These are phyloP conservation scores for Polyergus mexicanus DNA, from an alignment of 1,140 invertebrate species.

Conservation along the genomic window DNA sequence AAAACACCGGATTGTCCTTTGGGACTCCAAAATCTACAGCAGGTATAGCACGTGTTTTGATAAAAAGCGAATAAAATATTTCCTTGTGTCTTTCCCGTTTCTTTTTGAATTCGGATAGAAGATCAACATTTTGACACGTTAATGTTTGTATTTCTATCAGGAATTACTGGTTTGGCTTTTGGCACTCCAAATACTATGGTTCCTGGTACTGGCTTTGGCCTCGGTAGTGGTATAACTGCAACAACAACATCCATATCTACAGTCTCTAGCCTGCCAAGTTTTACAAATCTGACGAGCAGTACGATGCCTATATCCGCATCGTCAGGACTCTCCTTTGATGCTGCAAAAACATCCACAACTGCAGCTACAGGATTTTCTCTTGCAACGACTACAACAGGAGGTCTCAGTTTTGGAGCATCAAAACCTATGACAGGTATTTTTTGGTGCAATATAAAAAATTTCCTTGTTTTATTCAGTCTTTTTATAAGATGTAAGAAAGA, in stretches of 20 bases:
- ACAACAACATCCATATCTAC: conserved; percentile 52
- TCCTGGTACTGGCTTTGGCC: conserved; percentile 71
- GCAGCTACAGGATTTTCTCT: conserved; percentile 75
- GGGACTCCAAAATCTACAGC: conserved; percentile 48
- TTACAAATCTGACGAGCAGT: conserved; percentile 35
- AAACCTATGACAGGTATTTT: conserved; percentile 59
- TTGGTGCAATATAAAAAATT: neutral
- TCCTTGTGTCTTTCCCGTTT: neutral
- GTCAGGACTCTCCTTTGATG: conserved; percentile 1
- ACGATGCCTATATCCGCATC: neutral
- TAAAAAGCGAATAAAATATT: neutral
- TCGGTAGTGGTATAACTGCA: conserved; percentile 75
- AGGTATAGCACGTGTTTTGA: neutral
- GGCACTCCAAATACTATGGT: conserved; percentile 66
- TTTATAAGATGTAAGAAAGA: neutral
- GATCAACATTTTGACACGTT: neutral
- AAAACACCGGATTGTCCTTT: conserved; percentile 64
- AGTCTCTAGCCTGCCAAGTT: conserved; percentile 22
- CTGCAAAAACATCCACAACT: conserved; percentile 69
- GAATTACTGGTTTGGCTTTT: conserved; percentile 50
- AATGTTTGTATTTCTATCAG: neutral
- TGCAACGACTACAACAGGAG: conserved; percentile 57
- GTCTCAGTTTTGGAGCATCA: conserved; percentile 57
- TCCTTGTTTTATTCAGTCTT: neutral
- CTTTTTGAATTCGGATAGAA: neutral